These are phyloP conservation scores for Agriotes lineatus DNA, from an alignment of 2,888 invertebrate species.

Conservation along the genomic window DNA sequence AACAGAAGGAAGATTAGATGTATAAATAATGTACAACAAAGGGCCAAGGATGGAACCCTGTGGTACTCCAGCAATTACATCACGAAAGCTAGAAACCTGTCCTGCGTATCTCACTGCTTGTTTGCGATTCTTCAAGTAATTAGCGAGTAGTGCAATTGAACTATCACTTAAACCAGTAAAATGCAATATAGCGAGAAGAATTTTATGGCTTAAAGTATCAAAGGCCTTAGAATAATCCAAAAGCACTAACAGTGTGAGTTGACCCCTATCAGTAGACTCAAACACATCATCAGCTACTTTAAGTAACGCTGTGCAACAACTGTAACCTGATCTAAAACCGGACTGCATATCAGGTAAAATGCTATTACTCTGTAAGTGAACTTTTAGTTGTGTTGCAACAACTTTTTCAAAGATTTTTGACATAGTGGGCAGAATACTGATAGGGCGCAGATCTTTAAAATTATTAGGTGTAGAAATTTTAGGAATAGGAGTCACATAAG, in stretches of 20 bases:
- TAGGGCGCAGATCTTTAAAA: neutral
- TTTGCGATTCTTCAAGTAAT: too few species aligned
- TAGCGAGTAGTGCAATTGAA: neutral
- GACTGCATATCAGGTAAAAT: neutral
- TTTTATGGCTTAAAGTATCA: neutral
- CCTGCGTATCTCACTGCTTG: too few species aligned
- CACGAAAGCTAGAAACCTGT: too few species aligned
- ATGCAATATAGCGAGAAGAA: neutral
- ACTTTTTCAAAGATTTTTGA: neutral
- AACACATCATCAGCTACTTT: neutral
- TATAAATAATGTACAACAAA: too few species aligned
- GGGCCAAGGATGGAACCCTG: too few species aligned
- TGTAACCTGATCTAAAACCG: neutral
- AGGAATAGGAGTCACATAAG: neutral
- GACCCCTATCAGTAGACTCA: neutral
- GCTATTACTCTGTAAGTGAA: neutral
- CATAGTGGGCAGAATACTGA: neutral
- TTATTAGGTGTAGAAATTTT: neutral
- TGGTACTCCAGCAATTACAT: too few species aligned
- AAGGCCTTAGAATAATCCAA: slow-evolving; percentile 9
- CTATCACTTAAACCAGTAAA: neutral
- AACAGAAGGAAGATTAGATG: too few species aligned
- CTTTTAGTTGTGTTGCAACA: neutral
- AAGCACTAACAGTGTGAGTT: neutral
- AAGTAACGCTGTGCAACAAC: neutral